phyloP scores from a whole-genome alignment of 2,113 vertebrate species.

The Ibidorhyncha struthersii region DNA sequence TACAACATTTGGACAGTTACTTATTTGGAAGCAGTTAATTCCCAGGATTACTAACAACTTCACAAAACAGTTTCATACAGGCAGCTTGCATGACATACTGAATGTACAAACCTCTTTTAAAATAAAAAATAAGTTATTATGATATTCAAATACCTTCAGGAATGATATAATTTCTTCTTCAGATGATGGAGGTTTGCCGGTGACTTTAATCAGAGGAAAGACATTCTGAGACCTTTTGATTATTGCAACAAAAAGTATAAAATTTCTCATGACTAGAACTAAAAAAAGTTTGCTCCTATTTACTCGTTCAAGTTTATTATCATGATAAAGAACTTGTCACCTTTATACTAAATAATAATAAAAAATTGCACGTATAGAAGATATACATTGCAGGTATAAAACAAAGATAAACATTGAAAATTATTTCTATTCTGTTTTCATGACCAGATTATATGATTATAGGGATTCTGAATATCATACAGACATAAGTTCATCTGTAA shows the following conservation, averaged over 20 bases:
- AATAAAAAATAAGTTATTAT: neutral
- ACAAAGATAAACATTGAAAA: neutral
- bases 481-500: neutral
- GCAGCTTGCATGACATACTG: neutral
- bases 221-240: neutral
- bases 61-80: neutral
- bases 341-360: neutral
- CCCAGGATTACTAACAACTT: neutral
- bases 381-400: neutral
- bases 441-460: neutral
- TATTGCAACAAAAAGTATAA: neutral
- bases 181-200: neutral
- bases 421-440: neutral
- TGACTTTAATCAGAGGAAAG: neutral
- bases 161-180: neutral
- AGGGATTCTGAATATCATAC: neutral
- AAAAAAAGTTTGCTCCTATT: neutral
- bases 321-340: neutral
- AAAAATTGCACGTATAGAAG: neutral
- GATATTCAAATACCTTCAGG: neutral
- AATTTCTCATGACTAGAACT: neutral
- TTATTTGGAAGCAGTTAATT: neutral
- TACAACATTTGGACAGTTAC: neutral
- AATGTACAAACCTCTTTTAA: neutral
- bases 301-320: neutral